These are phyloP conservation scores for Sebastes fasciatus DNA, from an alignment of 2,113 vertebrate genomes.

Conservation along the genomic window DNA sequence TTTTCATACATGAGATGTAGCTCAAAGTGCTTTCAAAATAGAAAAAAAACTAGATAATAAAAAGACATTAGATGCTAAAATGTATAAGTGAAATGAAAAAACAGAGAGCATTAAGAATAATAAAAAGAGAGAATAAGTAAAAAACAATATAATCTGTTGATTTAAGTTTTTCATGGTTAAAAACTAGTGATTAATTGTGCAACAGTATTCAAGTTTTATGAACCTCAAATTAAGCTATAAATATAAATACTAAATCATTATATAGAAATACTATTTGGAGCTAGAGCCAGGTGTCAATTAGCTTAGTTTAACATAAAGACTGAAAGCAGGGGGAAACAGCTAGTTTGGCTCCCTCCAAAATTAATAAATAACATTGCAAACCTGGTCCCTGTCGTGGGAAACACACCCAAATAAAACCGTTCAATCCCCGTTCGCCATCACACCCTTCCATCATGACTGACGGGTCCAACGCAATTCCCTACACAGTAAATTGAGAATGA, in stretches of 20 bases:
- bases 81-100: too few species aligned
- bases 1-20: too few species aligned
- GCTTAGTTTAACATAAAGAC: not conserved
- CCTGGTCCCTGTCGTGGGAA: not conserved
- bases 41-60: too few species aligned
- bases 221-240: not conserved
- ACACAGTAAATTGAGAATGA: conserved; percentile 45
- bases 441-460: not conserved
- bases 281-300: not conserved
- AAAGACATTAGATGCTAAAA: too few species aligned
- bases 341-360: not conserved
- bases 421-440: conserved; percentile 12
- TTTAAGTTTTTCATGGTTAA: too few species aligned
- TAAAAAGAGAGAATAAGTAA: too few species aligned
- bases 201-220: not conserved
- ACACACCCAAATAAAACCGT: conserved; percentile 11
- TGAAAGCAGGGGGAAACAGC: not conserved
- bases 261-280: not conserved
- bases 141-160: too few species aligned
- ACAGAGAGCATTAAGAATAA: too few species aligned
- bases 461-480: conserved; percentile 11
- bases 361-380: too few species aligned
- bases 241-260: not conserved
- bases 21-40: too few species aligned
- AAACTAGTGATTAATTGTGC: too few species aligned